Percentiles rank a stretch among this genome's conserved stretches.
These are phyloP conservation scores for Limnephilus rhombicus DNA, from an alignment of 2,888 invertebrate genomes.

Conservation along the genomic window DNA sequence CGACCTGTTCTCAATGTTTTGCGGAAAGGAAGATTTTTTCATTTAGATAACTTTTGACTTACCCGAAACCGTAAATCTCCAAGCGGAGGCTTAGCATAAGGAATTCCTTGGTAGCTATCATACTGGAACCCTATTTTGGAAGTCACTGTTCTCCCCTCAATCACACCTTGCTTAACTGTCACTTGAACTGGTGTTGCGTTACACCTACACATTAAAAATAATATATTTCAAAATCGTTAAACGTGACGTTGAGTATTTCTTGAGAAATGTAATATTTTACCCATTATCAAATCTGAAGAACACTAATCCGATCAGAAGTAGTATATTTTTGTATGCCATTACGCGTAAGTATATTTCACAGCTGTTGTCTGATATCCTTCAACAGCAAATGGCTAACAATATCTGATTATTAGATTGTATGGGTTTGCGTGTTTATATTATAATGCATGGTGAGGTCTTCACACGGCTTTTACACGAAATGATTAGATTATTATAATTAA, in stretches of 20 bases:
- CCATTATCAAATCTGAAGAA: not conserved
- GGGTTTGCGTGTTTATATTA: not conserved
- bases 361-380: not conserved
- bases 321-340: not conserved
- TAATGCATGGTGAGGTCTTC: not conserved
- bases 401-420: not conserved
- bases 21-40: too few relatives aligned
- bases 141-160: not conserved
- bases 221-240: not conserved
- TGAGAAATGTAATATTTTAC: not conserved
- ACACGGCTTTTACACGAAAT: not conserved
- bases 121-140: not conserved
- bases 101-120: conserved; percentile 7
- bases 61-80: conserved; percentile 8
- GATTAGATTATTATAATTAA: too few relatives aligned
- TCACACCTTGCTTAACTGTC: not conserved
- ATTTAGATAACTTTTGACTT: not conserved
- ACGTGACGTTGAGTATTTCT: not conserved
- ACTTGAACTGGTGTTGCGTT: not conserved
- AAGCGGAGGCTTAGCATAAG: not conserved
- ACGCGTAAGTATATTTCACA: not conserved
- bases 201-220: not conserved
- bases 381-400: not conserved
- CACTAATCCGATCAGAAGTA: not conserved
- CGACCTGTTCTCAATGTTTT: too few relatives aligned